Evolutionary conservation across 2,888 invertebrate genomes (phyloP).

Genomic region (Chymomyza procnemis): DNA sequence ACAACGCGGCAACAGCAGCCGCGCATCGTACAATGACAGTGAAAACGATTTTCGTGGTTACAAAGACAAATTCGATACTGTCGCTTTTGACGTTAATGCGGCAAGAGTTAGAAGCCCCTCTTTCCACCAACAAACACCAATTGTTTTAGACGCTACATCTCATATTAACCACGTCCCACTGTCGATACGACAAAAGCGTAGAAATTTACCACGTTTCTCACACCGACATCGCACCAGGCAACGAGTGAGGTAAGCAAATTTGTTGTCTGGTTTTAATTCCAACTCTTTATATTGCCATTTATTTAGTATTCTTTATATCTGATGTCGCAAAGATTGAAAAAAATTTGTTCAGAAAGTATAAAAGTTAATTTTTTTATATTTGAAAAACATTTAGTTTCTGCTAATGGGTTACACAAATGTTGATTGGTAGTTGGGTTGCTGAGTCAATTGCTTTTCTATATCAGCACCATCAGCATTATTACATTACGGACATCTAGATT

Average conservation of each 20-base stretch:
- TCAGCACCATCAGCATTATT: no score
- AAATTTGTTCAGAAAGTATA: no score
- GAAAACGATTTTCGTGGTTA: constrained; percentile 7
- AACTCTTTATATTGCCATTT: no score
- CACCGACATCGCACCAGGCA: constrained; percentile 64
- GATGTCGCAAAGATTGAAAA: no score
- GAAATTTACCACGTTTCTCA: constrained; percentile 60
- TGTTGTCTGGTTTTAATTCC: no score
- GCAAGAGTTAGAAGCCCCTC: neutral
- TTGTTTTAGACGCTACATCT: neutral
- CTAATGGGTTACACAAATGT: constrained; percentile 31
- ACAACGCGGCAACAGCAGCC: neutral
- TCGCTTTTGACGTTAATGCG: constrained; percentile 13
- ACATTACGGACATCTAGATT: constrained; percentile 6
- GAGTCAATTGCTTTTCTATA: no score
- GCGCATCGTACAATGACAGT: neutral
- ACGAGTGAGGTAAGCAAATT: constrained; percentile 54
- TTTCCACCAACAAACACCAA: neutral
- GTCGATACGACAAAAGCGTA: constrained; percentile 57
- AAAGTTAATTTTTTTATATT: no score
- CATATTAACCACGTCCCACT: neutral
- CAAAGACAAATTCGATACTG: constrained; percentile 23
- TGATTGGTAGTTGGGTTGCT: no score
- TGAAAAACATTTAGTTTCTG: no score
- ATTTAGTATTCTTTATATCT: no score